Conservation (phyloP, 2,113 vertebrate genomes). For the Peromyscus maniculatus region DNA sequence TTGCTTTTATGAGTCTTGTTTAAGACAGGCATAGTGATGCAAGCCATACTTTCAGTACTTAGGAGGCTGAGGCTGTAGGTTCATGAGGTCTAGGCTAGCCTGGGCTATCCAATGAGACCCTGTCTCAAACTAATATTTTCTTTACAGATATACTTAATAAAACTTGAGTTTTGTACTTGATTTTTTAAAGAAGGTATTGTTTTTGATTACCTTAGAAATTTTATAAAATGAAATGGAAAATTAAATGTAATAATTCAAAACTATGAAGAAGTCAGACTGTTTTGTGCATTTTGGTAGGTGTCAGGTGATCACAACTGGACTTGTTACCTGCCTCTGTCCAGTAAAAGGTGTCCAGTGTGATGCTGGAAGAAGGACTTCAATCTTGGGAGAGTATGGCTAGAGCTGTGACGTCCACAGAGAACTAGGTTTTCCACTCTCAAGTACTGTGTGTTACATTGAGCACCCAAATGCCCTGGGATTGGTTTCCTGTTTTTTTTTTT, state of each 20-base stretch:
- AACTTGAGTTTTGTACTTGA: neutral
- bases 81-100: neutral
- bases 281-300: slow-evolving; percentile 23
- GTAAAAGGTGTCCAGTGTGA: neutral
- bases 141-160: slow-evolving; percentile 41
- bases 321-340: slow-evolving; percentile 5
- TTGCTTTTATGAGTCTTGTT: neutral
- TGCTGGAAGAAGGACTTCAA: neutral
- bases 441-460: neutral
- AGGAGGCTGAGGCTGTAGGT: neutral
- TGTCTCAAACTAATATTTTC: neutral
- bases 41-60: neutral
- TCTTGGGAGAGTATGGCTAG: neutral
- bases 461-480: neutral
- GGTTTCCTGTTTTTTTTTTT: neutral
- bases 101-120: neutral
- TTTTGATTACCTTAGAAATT: slow-evolving; percentile 35
- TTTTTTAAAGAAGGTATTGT: slow-evolving; percentile 24
- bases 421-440: neutral
- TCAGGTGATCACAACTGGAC: neutral
- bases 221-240: slow-evolving; percentile 19
- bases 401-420: neutral
- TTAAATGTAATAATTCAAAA: neutral
- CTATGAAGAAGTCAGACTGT: slow-evolving; percentile 26
- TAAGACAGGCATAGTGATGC: neutral